phyloP scores from a whole-genome alignment of 2,888 invertebrate species.

The Macrosiphum euphorbiae region DNA sequence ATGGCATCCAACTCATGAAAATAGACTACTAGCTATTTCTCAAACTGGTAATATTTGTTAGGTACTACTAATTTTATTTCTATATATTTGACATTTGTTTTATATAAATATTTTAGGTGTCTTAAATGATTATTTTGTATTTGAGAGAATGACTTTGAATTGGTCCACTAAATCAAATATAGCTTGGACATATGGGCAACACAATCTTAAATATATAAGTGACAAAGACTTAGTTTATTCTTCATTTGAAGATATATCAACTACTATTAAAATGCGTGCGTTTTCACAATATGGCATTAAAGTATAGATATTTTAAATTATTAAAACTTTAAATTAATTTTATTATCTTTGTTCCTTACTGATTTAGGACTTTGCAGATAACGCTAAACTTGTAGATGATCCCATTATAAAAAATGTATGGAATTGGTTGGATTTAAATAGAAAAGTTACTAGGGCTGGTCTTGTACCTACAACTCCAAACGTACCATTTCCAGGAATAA shows the following conservation, averaged over 20 bases:
- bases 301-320: conserved; percentile 71
- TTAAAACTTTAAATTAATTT: conserved; percentile 36
- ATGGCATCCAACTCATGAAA: conserved; percentile 89
- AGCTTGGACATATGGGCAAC: conserved; percentile 82
- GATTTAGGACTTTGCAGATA: conserved; percentile 78
- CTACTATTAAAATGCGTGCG: conserved; percentile 81
- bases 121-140: conserved; percentile 82
- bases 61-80: not conserved
- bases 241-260: conserved; percentile 79
- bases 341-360: conserved; percentile 21
- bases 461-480: conserved; percentile 68
- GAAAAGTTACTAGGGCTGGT: conserved; percentile 79
- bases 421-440: conserved; percentile 84
- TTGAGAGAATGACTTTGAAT: conserved; percentile 85
- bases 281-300: conserved; percentile 83
- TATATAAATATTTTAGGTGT: conserved; percentile 71
- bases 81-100: conserved; percentile 5
- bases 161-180: conserved; percentile 83
- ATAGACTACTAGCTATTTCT: conserved; percentile 80
- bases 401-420: conserved; percentile 83
- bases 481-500: conserved; percentile 69
- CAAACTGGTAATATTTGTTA: conserved; percentile 71
- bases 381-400: conserved; percentile 84
- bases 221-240: conserved; percentile 74
- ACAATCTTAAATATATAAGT: conserved; percentile 76